These are phyloP conservation scores for Glomeris maerens DNA, from an alignment of 1,140 invertebrate genomes.

Conservation along the genomic window DNA sequence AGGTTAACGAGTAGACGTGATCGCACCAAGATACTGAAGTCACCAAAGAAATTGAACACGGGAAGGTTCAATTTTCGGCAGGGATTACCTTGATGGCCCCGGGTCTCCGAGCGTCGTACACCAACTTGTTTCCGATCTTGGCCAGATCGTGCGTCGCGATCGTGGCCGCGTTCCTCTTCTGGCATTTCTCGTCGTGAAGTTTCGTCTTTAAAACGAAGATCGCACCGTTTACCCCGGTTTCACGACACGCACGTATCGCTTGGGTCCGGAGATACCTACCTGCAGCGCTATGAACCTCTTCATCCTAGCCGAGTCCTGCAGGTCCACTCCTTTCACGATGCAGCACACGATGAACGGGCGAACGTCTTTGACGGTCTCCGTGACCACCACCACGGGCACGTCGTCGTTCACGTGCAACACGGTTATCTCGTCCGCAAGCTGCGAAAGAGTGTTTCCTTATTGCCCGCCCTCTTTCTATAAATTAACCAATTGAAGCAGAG, in stretches of 20 bases:
- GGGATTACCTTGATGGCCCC: slow-evolving; percentile 35
- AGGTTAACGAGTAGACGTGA: slow-evolving; percentile 10
- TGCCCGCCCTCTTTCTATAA: too few species aligned
- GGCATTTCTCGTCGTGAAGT: slow-evolving; percentile 60
- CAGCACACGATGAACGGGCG: slow-evolving; percentile 57
- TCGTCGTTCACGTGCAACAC: slow-evolving; percentile 43
- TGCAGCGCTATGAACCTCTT: slow-evolving; percentile 67
- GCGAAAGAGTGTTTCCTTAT: slow-evolving; percentile 1
- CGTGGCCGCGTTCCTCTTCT: slow-evolving; percentile 58
- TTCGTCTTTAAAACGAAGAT: slow-evolving; percentile 38
- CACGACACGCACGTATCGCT: not conserved
- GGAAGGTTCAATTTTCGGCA: not conserved
- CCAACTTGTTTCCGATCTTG: slow-evolving; percentile 46
- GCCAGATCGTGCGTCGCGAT: slow-evolving; percentile 66
- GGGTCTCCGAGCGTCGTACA: slow-evolving; percentile 48
- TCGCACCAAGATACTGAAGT: slow-evolving; percentile 2
- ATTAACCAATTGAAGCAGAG: too few species aligned
- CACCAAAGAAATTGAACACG: slow-evolving; percentile 16
- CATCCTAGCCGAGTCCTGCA: slow-evolving; percentile 43
- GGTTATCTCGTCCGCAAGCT: slow-evolving; percentile 21
- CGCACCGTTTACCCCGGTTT: not conserved
- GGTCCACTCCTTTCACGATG: slow-evolving; percentile 47
- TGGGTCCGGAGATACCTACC: slow-evolving; percentile 27
- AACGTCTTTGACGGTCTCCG: slow-evolving; percentile 40
- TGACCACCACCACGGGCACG: slow-evolving; percentile 38